Evolutionary conservation across 1,140 invertebrate species (phyloP), one percentile per base, ranked within the genome.

Genomic region (Trypoxylus dichotomus): DNA sequence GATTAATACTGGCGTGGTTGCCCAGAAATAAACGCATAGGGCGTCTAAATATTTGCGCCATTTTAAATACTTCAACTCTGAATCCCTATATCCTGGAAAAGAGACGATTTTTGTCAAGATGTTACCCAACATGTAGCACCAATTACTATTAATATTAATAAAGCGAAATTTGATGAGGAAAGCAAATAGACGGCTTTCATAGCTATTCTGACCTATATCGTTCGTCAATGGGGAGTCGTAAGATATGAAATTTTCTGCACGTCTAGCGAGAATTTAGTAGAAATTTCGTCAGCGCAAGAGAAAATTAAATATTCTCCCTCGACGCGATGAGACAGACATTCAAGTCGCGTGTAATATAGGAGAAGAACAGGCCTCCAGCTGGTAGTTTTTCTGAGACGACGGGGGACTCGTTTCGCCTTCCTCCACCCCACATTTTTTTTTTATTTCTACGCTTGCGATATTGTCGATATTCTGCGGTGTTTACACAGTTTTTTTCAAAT

Each of bases 1-100:
- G 79, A 99, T 97, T 1, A 99, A 83, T 63, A 99, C 94, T 0
- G 98, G 98, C n/a, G 98, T 99, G 7, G 96, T 97, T 0, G 98
- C 98, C 98, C 98, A 99, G 85, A 99, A 96, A 86, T 97, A 99
- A 1, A 99, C 98, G 88, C 98, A 99, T 71, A 98, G 86, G n/a
- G 98, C 98, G 89, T 99, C 98, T 78, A 99, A 86, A 87, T 99
- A 99, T 88, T 99, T 99, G 79, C 96, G 89, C 19, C 92, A 91
- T 79, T 92, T 92, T 63, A 98, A 86, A 83, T 93, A 94, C 74
- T 91, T 91, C 21, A 98, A 83, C 88, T 98, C 96, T 54, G 87
- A 84, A 2, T 88, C 85, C 63, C 96, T 88, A 11, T 92, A 86
- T 79, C 88, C 91, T 93, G 75, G 41, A 77, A 79, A 24, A 73